Evolutionary conservation across 2,888 invertebrate species (phyloP).

Genomic region (Pyrocoelia pectoralis): DNA sequence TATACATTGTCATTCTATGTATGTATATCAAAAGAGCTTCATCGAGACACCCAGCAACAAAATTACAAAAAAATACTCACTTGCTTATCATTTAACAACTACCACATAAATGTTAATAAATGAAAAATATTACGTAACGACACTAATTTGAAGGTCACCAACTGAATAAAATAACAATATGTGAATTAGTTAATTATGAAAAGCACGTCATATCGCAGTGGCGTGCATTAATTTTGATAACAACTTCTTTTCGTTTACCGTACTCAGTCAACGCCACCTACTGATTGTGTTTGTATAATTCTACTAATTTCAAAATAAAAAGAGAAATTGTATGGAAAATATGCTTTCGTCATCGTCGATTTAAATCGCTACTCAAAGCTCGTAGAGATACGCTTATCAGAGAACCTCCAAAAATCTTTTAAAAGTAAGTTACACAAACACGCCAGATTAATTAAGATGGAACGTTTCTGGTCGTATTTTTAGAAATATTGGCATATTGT

Average conservation of each 20-base stretch:
- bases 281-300: conserved; percentile 5
- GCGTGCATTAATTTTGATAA: conserved; percentile 9
- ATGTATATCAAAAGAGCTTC: neutral
- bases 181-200: conserved; percentile 20
- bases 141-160: conserved; percentile 24
- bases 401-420: too few species aligned
- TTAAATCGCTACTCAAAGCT: neutral
- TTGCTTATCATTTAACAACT: conserved; percentile 15
- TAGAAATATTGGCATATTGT: neutral
- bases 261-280: conserved; percentile 12
- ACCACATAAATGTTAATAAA: conserved; percentile 14
- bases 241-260: neutral
- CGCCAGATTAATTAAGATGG: neutral
- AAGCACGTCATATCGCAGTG: conserved; percentile 19
- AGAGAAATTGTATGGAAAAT: neutral
- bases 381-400: neutral
- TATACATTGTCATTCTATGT: too few species aligned
- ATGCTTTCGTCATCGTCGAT: neutral
- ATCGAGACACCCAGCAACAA: neutral
- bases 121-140: conserved; percentile 20
- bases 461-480: neutral
- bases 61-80: conserved; percentile 3
- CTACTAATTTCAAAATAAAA: conserved; percentile 1
- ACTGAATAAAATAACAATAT: conserved; percentile 17
- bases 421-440: neutral